phyloP scores from a whole-genome alignment of 2,797 vertebrate genomes.

The Manis crassicaudata region DNA sequence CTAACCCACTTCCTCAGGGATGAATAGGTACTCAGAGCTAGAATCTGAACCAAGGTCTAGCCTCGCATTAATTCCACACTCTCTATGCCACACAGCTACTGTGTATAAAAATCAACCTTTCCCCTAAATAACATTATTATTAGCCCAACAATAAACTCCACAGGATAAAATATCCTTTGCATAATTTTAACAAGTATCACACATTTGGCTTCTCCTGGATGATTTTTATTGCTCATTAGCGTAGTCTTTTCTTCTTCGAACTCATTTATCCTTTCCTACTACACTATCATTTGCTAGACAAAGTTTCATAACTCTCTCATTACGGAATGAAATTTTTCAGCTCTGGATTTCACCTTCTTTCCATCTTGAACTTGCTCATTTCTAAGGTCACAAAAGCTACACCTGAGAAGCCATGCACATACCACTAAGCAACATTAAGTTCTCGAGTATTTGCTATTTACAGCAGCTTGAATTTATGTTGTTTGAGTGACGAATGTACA shows the following conservation, averaged over 20 bases:
- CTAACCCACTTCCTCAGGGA: constrained; percentile 7
- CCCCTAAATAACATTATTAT: constrained; percentile 65
- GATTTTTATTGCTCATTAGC: constrained; percentile 40
- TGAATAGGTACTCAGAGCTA: neutral
- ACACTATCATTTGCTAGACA: constrained; percentile 19
- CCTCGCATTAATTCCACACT: neutral
- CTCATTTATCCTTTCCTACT: constrained; percentile 1
- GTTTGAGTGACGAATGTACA: neutral
- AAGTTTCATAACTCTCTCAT: constrained; percentile 29
- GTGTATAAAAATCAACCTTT: constrained; percentile 54
- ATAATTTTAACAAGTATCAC: constrained; percentile 47
- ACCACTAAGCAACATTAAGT: neutral
- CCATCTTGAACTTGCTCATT: neutral
- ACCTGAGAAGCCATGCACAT: neutral
- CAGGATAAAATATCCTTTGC: constrained; percentile 35
- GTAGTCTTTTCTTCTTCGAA: constrained; percentile 6
- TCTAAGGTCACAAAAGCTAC: neutral
- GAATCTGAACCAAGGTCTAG: neutral
- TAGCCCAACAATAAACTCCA: constrained; percentile 50
- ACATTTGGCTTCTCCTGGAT: constrained; percentile 18
- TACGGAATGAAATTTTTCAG: neutral
- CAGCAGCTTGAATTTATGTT: neutral
- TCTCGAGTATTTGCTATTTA: neutral
- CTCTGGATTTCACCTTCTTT: neutral
- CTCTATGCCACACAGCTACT: neutral